Conservation (phyloP, 2,888 invertebrate species). For the Hydroisotoma schaefferi region DNA sequence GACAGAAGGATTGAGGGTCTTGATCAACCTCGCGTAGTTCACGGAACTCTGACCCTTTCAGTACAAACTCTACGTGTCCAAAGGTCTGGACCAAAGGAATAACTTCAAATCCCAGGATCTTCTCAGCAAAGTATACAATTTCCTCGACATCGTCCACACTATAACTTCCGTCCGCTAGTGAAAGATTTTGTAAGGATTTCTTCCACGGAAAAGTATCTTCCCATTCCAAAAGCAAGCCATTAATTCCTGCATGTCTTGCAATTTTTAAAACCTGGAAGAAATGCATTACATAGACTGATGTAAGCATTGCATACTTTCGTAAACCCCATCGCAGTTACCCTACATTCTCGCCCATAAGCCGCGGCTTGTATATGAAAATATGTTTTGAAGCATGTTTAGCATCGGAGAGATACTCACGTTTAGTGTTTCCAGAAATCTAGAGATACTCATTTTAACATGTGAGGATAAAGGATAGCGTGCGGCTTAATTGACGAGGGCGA, state of each 20-base stretch:
- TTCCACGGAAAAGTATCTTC: constrained; percentile 84
- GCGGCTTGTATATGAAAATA: too few species aligned
- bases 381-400: too few species aligned
- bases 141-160: constrained; percentile 63
- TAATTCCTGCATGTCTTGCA: constrained; percentile 55
- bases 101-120: constrained; percentile 62
- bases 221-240: constrained; percentile 71
- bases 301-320: too few species aligned
- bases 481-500: too few species aligned
- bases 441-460: too few species aligned
- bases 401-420: too few species aligned
- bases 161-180: constrained; percentile 62
- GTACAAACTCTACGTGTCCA: constrained; percentile 79
- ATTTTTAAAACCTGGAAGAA: constrained; percentile 55
- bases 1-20: constrained; percentile 71
- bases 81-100: constrained; percentile 83
- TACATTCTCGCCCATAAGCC: too few species aligned
- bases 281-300: neutral
- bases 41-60: constrained; percentile 68
- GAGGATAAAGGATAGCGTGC: too few species aligned
- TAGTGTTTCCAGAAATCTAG: too few species aligned
- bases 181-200: constrained; percentile 58
- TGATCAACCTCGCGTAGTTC: constrained; percentile 63
- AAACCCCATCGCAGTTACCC: too few species aligned
- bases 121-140: constrained; percentile 64